Percentiles rank a stretch among this genome's conserved stretches.
phyloP scores from a whole-genome alignment of 2,797 vertebrate species.

The Dendrocincla tyrannina region DNA sequence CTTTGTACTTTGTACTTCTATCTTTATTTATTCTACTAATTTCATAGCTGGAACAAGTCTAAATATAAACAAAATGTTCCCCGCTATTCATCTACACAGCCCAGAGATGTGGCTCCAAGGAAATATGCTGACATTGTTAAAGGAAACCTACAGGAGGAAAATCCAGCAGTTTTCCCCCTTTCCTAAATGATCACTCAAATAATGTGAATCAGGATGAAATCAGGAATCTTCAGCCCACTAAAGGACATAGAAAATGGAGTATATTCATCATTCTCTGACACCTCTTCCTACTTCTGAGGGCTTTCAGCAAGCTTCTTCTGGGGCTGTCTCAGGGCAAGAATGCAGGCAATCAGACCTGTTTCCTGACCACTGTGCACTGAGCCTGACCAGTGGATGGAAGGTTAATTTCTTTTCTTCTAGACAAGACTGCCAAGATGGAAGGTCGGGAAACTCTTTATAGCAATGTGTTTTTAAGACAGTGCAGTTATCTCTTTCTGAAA shows the following conservation, averaged over 20 bases:
- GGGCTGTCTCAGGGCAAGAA: neutral
- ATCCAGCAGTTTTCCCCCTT: neutral
- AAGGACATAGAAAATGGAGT: neutral
- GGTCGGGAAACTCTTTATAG: neutral
- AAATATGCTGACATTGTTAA: neutral
- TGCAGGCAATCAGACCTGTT: neutral
- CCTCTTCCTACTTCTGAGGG: neutral
- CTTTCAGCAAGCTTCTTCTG: neutral
- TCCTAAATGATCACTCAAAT: neutral
- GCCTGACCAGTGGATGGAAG: neutral
- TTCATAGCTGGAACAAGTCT: slow-evolving; percentile 47
- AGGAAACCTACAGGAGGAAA: neutral
- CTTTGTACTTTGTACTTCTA: slow-evolving; percentile 38
- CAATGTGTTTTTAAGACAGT: neutral
- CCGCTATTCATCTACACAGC: neutral
- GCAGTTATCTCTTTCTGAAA: neutral
- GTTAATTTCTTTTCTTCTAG: neutral
- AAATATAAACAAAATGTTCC: slow-evolving; percentile 33
- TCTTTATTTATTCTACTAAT: slow-evolving; percentile 56
- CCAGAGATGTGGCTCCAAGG: neutral
- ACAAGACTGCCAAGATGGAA: neutral
- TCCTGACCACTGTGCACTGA: neutral
- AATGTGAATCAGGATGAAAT: neutral
- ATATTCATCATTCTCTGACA: neutral
- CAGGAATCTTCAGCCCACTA: neutral